phyloP scores from a whole-genome alignment of 2,888 invertebrate genomes.

The Lobophora halterata region DNA sequence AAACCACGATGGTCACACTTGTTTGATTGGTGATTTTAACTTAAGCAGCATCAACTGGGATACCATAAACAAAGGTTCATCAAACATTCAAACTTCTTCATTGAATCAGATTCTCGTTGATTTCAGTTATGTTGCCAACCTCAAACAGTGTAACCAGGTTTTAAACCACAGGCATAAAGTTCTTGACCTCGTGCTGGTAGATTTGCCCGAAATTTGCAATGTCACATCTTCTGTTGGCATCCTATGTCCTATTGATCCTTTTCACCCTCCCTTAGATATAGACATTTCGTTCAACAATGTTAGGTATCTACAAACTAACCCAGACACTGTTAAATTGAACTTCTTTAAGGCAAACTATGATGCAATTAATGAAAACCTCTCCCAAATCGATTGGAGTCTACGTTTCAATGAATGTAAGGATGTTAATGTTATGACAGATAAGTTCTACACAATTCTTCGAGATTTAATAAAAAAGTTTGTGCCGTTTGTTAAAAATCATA shows the following conservation, averaged over 20 bases:
- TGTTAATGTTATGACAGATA: background rate
- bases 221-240: background rate
- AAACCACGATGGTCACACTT: constrained; percentile 1
- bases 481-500: background rate
- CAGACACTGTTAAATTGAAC: background rate
- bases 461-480: background rate
- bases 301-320: background rate
- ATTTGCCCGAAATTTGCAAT: background rate
- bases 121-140: background rate
- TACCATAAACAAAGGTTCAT: background rate
- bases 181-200: background rate
- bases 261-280: constrained; percentile 3
- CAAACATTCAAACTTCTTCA: background rate
- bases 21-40: constrained; percentile 3
- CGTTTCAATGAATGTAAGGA: background rate
- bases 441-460: background rate
- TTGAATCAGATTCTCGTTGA: background rate
- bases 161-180: background rate
- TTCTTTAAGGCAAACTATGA: background rate
- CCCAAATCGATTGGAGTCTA: background rate
- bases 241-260: background rate
- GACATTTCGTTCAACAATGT: background rate
- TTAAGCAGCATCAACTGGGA: constrained; percentile 1
- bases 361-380: background rate
- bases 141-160: constrained; percentile 1